phyloP scores from a whole-genome alignment of 2,797 vertebrate species.

The Sus cebifrons region DNA sequence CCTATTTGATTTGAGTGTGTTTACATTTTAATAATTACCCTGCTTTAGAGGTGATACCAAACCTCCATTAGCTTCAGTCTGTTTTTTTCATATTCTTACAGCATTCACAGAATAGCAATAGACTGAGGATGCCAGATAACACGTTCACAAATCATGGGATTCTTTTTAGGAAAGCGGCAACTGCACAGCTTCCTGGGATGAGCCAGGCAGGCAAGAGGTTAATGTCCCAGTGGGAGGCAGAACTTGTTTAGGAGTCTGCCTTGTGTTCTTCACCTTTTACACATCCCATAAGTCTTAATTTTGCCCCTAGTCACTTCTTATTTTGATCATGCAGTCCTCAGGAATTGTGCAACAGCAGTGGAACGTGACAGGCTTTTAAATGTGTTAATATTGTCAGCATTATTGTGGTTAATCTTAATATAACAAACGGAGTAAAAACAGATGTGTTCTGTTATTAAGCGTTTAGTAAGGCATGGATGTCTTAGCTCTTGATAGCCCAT shows the following conservation, averaged over 20 bases:
- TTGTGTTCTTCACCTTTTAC: conserved; percentile 1
- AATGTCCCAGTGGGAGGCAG: neutral
- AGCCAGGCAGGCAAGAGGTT: neutral
- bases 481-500: conserved; percentile 69
- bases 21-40: neutral
- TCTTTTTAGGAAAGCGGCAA: neutral
- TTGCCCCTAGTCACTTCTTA: neutral
- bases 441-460: conserved; percentile 75
- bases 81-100: neutral
- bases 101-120: neutral
- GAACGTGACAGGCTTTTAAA: conserved; percentile 80
- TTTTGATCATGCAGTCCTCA: conserved; percentile 58
- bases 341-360: conserved; percentile 65
- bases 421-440: conserved; percentile 73
- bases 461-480: conserved; percentile 73
- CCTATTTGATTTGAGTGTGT: neutral
- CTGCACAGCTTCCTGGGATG: neutral
- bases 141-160: neutral
- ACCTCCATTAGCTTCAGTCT: neutral
- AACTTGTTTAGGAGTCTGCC: neutral
- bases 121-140: neutral
- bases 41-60: neutral
- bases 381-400: conserved; percentile 78
- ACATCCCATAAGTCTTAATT: conserved; percentile 60
- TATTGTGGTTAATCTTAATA: conserved; percentile 85